A percentile compares a stretch with the other conserved stretches of the same genome.
These are phyloP conservation scores for Adelosebastes latens DNA, from an alignment of 2,797 vertebrate species.

Conservation along the genomic window DNA sequence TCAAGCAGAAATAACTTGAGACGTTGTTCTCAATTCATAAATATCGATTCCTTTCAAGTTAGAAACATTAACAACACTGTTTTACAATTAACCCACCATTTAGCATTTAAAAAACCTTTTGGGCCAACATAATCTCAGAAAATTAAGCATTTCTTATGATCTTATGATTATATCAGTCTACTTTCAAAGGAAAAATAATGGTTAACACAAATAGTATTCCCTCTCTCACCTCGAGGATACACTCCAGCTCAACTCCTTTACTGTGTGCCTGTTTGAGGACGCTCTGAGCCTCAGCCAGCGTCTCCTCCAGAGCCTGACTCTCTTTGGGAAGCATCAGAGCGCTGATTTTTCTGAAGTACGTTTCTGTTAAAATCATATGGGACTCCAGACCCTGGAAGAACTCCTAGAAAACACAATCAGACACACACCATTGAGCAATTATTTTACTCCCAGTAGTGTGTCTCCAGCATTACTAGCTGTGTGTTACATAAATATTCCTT, in stretches of 20 bases:
- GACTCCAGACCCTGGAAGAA: slow-evolving; percentile 97
- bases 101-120: not conserved
- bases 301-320: slow-evolving; percentile 82
- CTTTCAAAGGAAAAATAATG: not conserved
- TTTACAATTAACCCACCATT: not conserved
- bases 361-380: slow-evolving; percentile 94
- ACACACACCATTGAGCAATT: not conserved
- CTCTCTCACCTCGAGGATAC: slow-evolving; percentile 88
- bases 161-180: not conserved
- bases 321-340: slow-evolving; percentile 84
- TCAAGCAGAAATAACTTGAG: not conserved
- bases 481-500: not conserved
- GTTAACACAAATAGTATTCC: not conserved
- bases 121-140: too few species aligned
- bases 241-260: slow-evolving; percentile 93
- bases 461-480: not conserved
- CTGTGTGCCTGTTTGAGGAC: slow-evolving; percentile 92
- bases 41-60: too few species aligned
- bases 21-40: not conserved
- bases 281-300: slow-evolving; percentile 84
- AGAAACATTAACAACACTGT: not conserved
- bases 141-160: not conserved
- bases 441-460: not conserved
- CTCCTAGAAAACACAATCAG: slow-evolving; percentile 82
- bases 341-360: slow-evolving; percentile 91